Percentiles rank a stretch among this genome's conserved stretches.
phyloP scores from a whole-genome alignment of 2,797 vertebrate genomes.

The Rhynchotus rufescens region DNA sequence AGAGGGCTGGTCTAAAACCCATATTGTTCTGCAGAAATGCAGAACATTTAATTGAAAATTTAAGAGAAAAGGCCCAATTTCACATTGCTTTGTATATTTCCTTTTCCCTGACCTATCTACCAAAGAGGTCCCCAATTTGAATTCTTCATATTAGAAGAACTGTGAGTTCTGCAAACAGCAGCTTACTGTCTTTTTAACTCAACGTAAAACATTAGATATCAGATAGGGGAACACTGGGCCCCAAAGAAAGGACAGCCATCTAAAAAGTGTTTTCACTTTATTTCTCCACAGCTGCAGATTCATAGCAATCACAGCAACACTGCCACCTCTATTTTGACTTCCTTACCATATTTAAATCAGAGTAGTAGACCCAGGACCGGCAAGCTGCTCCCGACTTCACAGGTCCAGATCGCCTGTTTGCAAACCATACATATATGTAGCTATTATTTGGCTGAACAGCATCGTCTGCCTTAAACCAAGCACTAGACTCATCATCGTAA shows the following conservation, averaged over 20 bases:
- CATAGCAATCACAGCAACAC: neutral
- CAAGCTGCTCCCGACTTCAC: conserved; percentile 82
- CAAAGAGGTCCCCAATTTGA: neutral
- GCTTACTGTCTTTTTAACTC: neutral
- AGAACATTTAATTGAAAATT: neutral
- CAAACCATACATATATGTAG: conserved; percentile 92
- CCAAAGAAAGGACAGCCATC: neutral
- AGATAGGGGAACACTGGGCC: accelerated
- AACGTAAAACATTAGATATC: neutral
- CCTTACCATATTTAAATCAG: conserved; percentile 91
- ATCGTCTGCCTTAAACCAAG: conserved; percentile 89
- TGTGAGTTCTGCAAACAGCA: too few relatives aligned
- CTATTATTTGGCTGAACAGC: conserved; percentile 85
- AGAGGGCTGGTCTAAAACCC: neutral
- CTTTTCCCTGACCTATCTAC: neutral
- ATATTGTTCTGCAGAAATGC: neutral
- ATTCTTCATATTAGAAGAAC: neutral
- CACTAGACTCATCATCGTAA: conserved; percentile 89
- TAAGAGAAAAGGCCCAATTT: neutral
- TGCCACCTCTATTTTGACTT: neutral
- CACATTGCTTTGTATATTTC: neutral
- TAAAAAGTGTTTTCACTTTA: neutral
- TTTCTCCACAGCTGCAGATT: neutral
- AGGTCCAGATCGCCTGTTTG: conserved; percentile 82
- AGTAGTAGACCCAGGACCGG: conserved; percentile 94